Evolutionary conservation across 35 echinoderm and acorn worm species (phyloP), one percentile per base, ranked within the genome.

Genomic region (Strongylocentrotus purpuratus): DNA sequence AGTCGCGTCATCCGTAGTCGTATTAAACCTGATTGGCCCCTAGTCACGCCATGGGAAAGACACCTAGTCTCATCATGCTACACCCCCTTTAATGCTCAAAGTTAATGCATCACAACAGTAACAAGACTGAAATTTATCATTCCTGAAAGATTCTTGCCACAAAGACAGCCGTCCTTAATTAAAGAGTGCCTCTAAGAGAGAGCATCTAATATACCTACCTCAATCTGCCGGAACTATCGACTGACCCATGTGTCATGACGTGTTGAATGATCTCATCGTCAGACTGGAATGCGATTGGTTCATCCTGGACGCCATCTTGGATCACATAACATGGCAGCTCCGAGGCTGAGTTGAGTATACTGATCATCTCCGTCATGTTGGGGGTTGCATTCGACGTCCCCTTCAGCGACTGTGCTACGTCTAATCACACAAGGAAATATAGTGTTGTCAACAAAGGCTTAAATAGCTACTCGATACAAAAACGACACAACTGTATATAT

Each of bases 241-340:
- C 33, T 15, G 95, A 88, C 33, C 95, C 95, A 78, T 91, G 90
- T 11, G 87, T 65, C 86, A 95, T 92, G 46, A 95, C 8, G 31
- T 46, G 92, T 20, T 91, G 48, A 9, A 92, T 46, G 33, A 91
- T 46, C 25, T 95, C 95, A 46, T 90, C 70, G 88, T 31, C 55
- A 47, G 52, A 91, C 48, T n/a, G 18, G 95, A 95, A 95, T 4
- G 25, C 31, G 35, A 88, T 91, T 65, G 58, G n/a, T 33, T 58
- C 47, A 20, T 95, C 87, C 18, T 41, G 65, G 8, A 31, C 52
- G 5, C 86, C 88, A 20, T 61, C 52, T 48, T 33, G 28, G 48
- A 95, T 71, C 55, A 95, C 88, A 90, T 95, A 55, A 70, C 88
- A 91, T 7, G 95, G 95, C 14, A 95, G 88, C 35, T 90, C 88